Conservation (phyloP, 2,113 vertebrate species). For the Theristicus caerulescens region DNA sequence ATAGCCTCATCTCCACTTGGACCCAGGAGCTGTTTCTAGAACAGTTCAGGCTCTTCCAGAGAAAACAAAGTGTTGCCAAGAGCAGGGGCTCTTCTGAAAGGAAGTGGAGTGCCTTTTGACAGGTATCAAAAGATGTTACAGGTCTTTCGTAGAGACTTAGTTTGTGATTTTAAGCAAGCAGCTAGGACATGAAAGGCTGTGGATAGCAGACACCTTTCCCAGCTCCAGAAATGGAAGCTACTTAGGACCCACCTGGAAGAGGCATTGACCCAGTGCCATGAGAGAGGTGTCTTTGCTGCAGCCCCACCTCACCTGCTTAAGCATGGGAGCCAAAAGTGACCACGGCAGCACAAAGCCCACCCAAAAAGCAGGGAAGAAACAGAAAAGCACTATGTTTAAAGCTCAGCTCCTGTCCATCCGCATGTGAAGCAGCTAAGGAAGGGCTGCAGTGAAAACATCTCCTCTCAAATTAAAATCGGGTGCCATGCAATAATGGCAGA, state of each 20-base stretch:
- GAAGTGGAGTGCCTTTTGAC: neutral
- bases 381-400: neutral
- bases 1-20: accelerated
- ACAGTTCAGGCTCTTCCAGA: neutral
- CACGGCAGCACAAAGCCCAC: neutral
- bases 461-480: neutral
- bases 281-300: neutral
- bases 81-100: neutral
- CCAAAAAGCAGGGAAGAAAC: neutral
- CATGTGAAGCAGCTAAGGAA: neutral
- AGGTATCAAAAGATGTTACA: neutral
- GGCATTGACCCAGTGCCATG: neutral
- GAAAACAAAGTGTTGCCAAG: neutral
- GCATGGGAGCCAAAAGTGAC: neutral
- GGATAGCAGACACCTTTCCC: neutral
- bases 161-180: neutral
- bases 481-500: neutral
- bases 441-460: neutral
- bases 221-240: neutral
- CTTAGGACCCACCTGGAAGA: neutral
- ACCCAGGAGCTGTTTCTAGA: neutral
- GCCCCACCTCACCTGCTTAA: neutral
- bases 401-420: neutral
- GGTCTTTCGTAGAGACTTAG: neutral
- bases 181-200: neutral